Evolutionary conservation across 1,140 invertebrate species (phyloP), one percentile per base, ranked within the genome.

Genomic region (Neodiprion virginianus): DNA sequence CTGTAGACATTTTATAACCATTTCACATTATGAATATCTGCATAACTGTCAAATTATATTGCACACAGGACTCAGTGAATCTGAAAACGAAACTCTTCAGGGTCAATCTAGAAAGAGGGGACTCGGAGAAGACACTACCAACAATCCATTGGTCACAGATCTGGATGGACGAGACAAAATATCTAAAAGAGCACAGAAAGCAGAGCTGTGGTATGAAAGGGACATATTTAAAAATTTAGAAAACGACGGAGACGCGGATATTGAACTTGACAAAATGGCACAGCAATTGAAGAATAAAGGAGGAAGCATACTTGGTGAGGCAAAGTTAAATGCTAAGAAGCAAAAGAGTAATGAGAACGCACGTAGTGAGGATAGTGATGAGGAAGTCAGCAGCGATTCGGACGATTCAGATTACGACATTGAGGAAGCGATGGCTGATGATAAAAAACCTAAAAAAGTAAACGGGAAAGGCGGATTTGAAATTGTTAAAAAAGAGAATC

Each of bases 141-240:
- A 90, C 48, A 94, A 98, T 91, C 96, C 96, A 7, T 85, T 98
- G 0, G 89, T 98, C 10, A 96, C 95, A 14, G 96, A 97, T 82
- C 88, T 97, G 49, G 96, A 97, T 83, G 88, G 92, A 72, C 91
- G 93, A 21, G 92, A 95, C 73, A 93, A 93, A 78, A 91, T 93
- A 67, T 91, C 92, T 0, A 94, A 93, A 81, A 90, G 92, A 61
- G 88, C 93, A 66, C 91, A 93, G 74, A 96, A 95, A 86, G 95
- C 95, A 0, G 91, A 96, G 77, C 86, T 95, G 11, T 98, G 96
- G 96, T 98, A 98, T 85, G 93, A 96, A 80, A 96, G 96, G 88
- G 95, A 97, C 80, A 91, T 92, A 71, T 97, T 99, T 83, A 95
- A 96, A 83, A 92, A 94, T 80, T 86, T 97, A 50, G 93, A 95